Evolutionary conservation across 2,888 invertebrate species (phyloP).

Genomic region (Ectropis crepuscularia): DNA sequence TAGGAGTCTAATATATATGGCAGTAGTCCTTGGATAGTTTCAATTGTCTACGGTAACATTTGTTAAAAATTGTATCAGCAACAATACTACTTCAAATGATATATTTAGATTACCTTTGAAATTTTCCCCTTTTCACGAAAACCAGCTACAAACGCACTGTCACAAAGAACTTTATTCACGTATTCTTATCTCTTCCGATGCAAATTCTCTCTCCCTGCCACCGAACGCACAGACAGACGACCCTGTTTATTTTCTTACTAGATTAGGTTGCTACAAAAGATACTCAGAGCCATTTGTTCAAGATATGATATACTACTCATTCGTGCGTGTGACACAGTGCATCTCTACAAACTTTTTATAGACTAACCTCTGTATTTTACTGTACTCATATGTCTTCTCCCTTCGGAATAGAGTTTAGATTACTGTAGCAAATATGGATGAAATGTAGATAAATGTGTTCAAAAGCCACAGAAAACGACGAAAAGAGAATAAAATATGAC

Average conservation of each 20-base stretch:
- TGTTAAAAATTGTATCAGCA: no score
- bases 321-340: conserved; percentile 77
- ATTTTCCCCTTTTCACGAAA: background rate
- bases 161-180: conserved; percentile 31
- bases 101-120: no score
- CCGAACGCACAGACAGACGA: conserved; percentile 50
- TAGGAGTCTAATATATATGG: no score
- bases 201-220: conserved; percentile 54
- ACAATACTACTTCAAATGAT: no score
- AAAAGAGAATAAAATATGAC: conserved; percentile 78
- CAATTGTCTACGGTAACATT: no score
- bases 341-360: conserved; percentile 50
- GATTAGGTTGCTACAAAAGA: conserved; percentile 75
- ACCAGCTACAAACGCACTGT: conserved; percentile 6
- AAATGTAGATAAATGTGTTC: conserved; percentile 36
- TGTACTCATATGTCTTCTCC: conserved; percentile 35
- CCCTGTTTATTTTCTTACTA: conserved; percentile 73
- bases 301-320: conserved; percentile 78
- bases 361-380: background rate
- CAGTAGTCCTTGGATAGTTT: no score
- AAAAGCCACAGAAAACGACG: conserved; percentile 60
- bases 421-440: conserved; percentile 31
- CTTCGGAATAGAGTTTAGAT: conserved; percentile 42
- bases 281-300: conserved; percentile 74
- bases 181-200: conserved; percentile 39